A percentile compares a stretch with the other conserved stretches of the same genome.
Conservation (phyloP, 1,140 invertebrate genomes). For the Drosophila watanabei region DNA sequence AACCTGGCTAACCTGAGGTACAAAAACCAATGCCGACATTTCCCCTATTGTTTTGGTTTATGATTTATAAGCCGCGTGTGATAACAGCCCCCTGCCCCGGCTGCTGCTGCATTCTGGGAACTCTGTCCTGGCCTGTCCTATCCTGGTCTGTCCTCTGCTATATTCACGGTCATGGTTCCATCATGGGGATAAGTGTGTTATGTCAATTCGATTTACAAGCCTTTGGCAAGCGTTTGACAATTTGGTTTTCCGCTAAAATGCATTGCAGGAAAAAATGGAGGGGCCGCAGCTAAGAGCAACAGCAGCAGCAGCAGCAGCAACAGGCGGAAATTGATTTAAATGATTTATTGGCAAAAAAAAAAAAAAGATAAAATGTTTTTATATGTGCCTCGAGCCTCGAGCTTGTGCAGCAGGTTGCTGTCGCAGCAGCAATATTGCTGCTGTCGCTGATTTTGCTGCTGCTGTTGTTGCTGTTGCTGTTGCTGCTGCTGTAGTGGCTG, state of each 20-base stretch:
- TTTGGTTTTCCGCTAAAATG: slow-evolving; percentile 60
- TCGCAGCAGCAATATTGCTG: slow-evolving; percentile 17
- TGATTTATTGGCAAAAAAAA: slow-evolving; percentile 69
- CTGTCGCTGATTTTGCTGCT: slow-evolving; percentile 18
- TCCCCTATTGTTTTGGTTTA: slow-evolving; percentile 65
- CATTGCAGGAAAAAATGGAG: slow-evolving; percentile 32
- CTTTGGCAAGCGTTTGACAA: slow-evolving; percentile 78
- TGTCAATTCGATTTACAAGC: slow-evolving; percentile 81
- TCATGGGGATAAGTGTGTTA: slow-evolving; percentile 70
- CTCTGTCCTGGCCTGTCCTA: neutral
- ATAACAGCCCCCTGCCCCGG: slow-evolving; percentile 13
- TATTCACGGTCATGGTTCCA: slow-evolving; percentile 30
- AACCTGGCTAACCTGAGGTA: slow-evolving; percentile 16
- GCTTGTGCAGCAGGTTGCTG: slow-evolving; percentile 52
- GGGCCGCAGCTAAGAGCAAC: slow-evolving; percentile 30
- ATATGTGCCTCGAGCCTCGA: slow-evolving; percentile 43
- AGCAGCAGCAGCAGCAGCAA: slow-evolving; percentile 43
- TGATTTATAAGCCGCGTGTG: slow-evolving; percentile 65
- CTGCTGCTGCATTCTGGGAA: slow-evolving; percentile 51
- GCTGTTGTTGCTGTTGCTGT: slow-evolving; percentile 42
- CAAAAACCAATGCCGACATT: slow-evolving; percentile 22
- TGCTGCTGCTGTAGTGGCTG: slow-evolving; percentile 1
- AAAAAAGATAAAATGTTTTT: slow-evolving; percentile 31
- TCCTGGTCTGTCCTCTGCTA: slow-evolving; percentile 4
- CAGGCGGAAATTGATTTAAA: slow-evolving; percentile 82